phyloP scores from a whole-genome alignment of 2,113 vertebrate species.

The Parotia lawesii region DNA sequence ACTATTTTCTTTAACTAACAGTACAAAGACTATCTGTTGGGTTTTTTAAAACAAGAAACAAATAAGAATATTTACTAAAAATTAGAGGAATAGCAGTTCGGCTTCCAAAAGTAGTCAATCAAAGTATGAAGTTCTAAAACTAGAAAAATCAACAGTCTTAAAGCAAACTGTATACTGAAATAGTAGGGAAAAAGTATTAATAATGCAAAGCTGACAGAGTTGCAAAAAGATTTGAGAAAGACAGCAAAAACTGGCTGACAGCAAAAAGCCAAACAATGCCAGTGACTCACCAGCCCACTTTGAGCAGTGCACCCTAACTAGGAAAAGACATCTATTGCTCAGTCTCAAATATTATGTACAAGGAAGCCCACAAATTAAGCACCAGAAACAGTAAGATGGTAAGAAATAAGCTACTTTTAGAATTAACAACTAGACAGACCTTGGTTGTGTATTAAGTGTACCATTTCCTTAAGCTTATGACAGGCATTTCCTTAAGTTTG shows the following conservation, averaged over 20 bases:
- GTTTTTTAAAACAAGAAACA: neutral
- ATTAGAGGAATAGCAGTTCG: neutral
- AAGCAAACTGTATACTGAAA: neutral
- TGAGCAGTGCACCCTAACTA: neutral
- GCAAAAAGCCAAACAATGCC: neutral
- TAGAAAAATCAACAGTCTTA: neutral
- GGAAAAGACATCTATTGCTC: neutral
- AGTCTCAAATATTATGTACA: neutral
- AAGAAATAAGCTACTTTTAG: neutral
- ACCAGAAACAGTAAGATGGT: neutral
- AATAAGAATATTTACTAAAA: neutral
- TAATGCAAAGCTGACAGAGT: neutral
- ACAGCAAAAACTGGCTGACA: neutral
- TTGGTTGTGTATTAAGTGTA: neutral
- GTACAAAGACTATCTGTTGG: neutral
- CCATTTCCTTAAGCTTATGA: neutral
- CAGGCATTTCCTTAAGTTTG: neutral
- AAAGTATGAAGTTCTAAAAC: neutral
- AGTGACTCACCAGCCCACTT: neutral
- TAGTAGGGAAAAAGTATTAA: neutral
- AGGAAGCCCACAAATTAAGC: neutral
- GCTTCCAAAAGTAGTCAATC: neutral
- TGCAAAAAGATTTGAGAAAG: neutral
- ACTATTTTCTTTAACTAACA: neutral
- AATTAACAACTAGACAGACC: neutral